A percentile compares a stretch with the other conserved stretches of the same genome.
Conservation (phyloP, 2,888 invertebrate genomes). For the Drosophila limbata region DNA sequence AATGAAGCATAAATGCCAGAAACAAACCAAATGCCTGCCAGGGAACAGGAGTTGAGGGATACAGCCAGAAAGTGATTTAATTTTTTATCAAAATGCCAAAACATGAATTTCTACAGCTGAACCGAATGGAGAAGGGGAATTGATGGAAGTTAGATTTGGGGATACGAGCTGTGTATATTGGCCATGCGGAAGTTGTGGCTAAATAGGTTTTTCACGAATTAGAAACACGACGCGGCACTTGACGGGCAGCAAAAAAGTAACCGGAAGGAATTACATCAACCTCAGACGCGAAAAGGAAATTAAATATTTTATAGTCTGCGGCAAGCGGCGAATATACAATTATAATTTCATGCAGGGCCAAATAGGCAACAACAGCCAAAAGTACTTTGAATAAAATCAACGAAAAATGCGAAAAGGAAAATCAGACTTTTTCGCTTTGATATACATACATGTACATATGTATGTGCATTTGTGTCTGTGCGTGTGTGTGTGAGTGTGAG, state of each 20-base stretch:
- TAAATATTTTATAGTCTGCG: conserved; percentile 81
- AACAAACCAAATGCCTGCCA: conserved; percentile 39
- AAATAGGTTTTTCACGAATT: conserved; percentile 70
- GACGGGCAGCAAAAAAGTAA: conserved; percentile 52
- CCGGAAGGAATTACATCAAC: conserved; percentile 80
- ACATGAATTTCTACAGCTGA: conserved; percentile 28
- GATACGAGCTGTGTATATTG: conserved; percentile 29
- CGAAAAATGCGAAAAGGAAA: conserved; percentile 53
- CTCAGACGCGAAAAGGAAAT: conserved; percentile 70
- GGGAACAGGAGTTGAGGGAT: not conserved
- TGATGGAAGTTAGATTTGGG: conserved; percentile 32
- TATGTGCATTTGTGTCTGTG: conserved; percentile 8
- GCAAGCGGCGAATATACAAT: conserved; percentile 60
- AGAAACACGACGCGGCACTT: conserved; percentile 64
- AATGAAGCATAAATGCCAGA: conserved; percentile 78
- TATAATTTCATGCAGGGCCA: conserved; percentile 63
- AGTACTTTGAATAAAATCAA: conserved; percentile 67
- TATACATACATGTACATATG: not conserved
- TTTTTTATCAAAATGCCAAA: conserved; percentile 41
- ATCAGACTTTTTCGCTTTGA: conserved; percentile 33
- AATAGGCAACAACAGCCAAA: conserved; percentile 22
- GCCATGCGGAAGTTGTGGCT: conserved; percentile 50
- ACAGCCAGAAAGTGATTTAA: conserved; percentile 57
- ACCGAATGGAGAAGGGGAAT: conserved; percentile 1
- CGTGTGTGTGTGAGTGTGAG: conserved; percentile 1